Conservation (phyloP, 2,888 invertebrate species). For the Cryptus armator region DNA sequence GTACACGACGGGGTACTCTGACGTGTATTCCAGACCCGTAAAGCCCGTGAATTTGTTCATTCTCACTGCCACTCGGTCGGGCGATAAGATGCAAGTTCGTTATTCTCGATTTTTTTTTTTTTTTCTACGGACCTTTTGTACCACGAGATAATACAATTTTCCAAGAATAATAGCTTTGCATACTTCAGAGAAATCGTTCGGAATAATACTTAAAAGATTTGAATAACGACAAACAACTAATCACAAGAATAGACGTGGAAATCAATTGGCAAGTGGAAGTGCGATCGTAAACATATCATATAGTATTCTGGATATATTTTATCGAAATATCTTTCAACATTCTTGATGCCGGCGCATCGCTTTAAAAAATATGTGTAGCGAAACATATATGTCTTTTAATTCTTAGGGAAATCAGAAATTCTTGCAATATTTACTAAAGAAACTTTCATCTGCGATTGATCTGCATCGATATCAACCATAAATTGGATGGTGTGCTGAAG, state of each 20-base stretch:
- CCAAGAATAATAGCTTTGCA: background rate
- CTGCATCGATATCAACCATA: too few relatives aligned
- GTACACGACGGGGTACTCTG: conserved; percentile 48
- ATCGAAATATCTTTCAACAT: too few relatives aligned
- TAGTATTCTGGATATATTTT: too few relatives aligned
- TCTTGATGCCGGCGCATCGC: too few relatives aligned
- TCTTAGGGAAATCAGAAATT: too few relatives aligned
- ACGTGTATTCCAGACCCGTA: conserved; percentile 35
- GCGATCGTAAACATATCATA: too few relatives aligned
- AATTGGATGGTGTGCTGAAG: conserved; percentile 30
- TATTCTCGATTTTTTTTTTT: conserved; percentile 50
- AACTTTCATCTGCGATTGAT: too few relatives aligned
- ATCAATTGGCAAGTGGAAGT: too few relatives aligned
- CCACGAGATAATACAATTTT: conserved; percentile 76
- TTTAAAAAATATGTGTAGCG: too few relatives aligned
- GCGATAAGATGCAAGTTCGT: conserved; percentile 69
- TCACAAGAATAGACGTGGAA: conserved; percentile 6
- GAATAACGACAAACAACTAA: background rate
- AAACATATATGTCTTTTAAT: too few relatives aligned
- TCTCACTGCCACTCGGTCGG: conserved; percentile 54
- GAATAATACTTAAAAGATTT: background rate
- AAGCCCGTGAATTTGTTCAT: conserved; percentile 78
- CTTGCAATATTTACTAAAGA: too few relatives aligned
- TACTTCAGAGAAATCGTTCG: background rate
- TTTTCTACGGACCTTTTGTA: conserved; percentile 28